Percentiles rank a stretch among this genome's conserved stretches.
Conservation (phyloP, 1,140 invertebrate genomes). For the Drosophila kohkoa region DNA sequence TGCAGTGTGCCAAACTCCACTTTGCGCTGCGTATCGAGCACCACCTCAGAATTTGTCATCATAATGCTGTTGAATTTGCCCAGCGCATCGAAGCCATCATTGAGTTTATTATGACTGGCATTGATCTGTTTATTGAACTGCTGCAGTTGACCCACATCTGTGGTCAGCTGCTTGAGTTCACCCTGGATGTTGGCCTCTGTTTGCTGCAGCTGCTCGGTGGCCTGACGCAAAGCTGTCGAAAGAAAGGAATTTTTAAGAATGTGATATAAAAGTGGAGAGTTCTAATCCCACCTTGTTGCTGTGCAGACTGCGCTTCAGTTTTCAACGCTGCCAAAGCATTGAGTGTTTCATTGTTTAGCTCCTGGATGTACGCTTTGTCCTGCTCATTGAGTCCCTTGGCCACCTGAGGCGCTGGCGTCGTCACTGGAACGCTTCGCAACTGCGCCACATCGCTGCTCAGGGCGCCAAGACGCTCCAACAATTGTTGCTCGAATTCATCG, state of each 20-base stretch:
- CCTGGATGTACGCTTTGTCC: conserved; percentile 74
- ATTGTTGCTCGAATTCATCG: conserved; percentile 69
- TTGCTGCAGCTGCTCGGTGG: conserved; percentile 84
- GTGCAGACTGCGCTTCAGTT: conserved; percentile 44
- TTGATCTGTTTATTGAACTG: conserved; percentile 86
- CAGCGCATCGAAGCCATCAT: conserved; percentile 86
- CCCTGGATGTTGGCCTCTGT: conserved; percentile 62
- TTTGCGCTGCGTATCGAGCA: conserved; percentile 92
- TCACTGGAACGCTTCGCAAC: conserved; percentile 48
- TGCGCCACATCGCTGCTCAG: conserved; percentile 55
- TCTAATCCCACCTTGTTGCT: conserved; percentile 63
- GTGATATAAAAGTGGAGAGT: background rate
- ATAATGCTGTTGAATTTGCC: conserved; percentile 92
- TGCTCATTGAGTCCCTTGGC: conserved; percentile 54
- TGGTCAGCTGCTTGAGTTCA: conserved; percentile 84
- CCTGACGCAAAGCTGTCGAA: conserved; percentile 68
- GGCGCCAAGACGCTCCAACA: conserved; percentile 53
- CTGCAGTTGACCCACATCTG: conserved; percentile 67
- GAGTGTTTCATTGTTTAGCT: conserved; percentile 77
- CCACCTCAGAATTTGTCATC: conserved; percentile 93
- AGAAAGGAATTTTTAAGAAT: background rate
- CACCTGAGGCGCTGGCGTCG: conserved; percentile 23
- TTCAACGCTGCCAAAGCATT: conserved; percentile 70
- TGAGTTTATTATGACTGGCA: conserved; percentile 86
- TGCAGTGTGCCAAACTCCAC: conserved; percentile 94